Evolutionary conservation across 2,113 vertebrate species (phyloP).

Genomic region (Setophaga coronata): DNA sequence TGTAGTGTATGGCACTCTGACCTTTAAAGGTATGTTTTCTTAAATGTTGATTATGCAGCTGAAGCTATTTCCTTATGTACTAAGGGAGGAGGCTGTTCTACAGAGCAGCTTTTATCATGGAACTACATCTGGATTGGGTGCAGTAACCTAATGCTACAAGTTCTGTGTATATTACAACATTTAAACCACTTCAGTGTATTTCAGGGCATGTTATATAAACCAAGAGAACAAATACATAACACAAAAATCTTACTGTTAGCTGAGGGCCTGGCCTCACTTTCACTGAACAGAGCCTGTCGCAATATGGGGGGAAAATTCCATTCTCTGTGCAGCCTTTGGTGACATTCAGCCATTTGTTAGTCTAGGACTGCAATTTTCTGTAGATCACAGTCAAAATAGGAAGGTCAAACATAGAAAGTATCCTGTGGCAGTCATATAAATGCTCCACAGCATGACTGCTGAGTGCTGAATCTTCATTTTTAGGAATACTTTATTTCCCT

Average conservation of each 20-base stretch:
- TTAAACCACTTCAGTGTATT: neutral
- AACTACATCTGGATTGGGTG: neutral
- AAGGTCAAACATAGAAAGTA: neutral
- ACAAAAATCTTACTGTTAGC: neutral
- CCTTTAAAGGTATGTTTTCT: conserved; percentile 6
- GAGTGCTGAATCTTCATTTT: neutral
- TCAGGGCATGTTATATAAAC: neutral
- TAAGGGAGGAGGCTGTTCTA: conserved; percentile 31
- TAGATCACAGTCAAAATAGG: neutral
- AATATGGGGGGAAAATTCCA: neutral
- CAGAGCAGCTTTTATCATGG: conserved; percentile 5
- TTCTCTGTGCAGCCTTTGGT: neutral
- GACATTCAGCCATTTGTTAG: neutral
- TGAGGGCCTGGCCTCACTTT: neutral
- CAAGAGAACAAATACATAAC: neutral
- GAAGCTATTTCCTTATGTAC: conserved; percentile 34
- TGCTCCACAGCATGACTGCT: neutral
- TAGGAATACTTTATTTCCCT: neutral
- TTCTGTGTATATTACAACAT: neutral
- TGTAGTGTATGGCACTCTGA: neutral
- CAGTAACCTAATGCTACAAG: neutral
- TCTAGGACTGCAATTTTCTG: neutral
- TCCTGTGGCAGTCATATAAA: neutral
- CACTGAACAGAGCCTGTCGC: neutral
- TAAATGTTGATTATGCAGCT: neutral